These are phyloP conservation scores for Panthera uncia DNA, from an alignment of 2,113 vertebrate species.

Conservation along the genomic window DNA sequence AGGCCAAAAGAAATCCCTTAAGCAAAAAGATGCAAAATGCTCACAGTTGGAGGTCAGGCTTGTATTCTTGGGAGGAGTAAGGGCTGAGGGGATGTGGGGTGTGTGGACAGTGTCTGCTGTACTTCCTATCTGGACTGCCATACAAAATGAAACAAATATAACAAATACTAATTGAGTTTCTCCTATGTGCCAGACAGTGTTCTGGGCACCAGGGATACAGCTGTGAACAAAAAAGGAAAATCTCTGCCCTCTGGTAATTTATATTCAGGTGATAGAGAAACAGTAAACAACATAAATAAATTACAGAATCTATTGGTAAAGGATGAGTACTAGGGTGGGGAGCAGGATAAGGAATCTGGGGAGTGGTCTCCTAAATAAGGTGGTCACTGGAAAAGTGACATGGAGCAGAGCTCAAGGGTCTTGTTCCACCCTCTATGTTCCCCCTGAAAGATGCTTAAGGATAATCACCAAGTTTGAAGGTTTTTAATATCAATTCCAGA, in stretches of 20 bases:
- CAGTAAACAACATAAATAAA: background rate
- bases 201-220: background rate
- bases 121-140: background rate
- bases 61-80: background rate
- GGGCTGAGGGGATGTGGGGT: background rate
- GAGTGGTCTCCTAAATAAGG: background rate
- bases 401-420: background rate
- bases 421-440: background rate
- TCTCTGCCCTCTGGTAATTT: background rate
- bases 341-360: background rate
- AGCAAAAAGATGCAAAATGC: background rate
- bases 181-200: background rate
- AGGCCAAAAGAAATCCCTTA: background rate
- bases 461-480: background rate
- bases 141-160: conserved; percentile 31
- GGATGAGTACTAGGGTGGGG: background rate
- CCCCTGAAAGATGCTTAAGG: conserved; percentile 5
- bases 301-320: background rate
- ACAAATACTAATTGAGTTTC: conserved; percentile 20
- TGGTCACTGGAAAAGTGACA: background rate
- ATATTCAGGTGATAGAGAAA: conserved; percentile 37
- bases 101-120: background rate
- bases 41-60: background rate
- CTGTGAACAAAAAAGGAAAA: conserved; percentile 28
- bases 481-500: conserved; percentile 46